A percentile compares a stretch with the other conserved stretches of the same genome.
phyloP scores from a whole-genome alignment of 2,113 vertebrate species.

The Glaucidium brasilianum region DNA sequence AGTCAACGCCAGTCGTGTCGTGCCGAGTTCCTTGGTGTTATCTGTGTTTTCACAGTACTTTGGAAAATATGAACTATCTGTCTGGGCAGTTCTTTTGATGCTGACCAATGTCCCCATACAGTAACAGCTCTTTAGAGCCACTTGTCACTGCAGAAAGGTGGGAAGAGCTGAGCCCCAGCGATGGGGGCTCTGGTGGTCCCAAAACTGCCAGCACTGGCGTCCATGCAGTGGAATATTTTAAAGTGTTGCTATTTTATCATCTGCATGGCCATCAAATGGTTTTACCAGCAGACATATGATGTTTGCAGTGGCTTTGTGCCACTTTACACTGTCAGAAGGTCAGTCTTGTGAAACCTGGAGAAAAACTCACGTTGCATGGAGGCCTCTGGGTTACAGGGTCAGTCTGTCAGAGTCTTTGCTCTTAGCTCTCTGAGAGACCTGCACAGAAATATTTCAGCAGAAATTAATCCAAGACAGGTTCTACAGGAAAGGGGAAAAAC shows the following conservation, averaged over 20 bases:
- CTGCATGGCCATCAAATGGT: background rate
- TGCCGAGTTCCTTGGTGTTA: background rate
- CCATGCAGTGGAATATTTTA: fast-evolving
- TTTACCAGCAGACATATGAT: background rate
- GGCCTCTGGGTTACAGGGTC: background rate
- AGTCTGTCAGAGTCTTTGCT: background rate
- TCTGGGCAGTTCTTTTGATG: background rate
- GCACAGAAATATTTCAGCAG: background rate
- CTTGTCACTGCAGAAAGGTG: background rate
- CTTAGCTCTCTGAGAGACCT: background rate
- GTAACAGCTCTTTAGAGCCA: background rate
- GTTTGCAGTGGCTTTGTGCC: slow-evolving; percentile 5
- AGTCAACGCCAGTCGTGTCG: background rate
- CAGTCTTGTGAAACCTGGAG: slow-evolving; percentile 5
- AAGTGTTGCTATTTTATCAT: background rate
- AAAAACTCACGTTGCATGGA: background rate
- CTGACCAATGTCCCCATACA: background rate
- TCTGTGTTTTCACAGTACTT: background rate
- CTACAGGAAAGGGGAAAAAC: background rate
- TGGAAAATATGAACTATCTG: background rate
- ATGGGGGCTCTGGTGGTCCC: background rate
- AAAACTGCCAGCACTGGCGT: background rate
- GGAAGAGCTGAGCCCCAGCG: background rate
- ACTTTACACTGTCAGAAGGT: background rate
- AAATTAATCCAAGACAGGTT: background rate